Base-by-base conservation (phyloP, 2,797 vertebrate genomes). In the Labeo calbasu region DNA sequence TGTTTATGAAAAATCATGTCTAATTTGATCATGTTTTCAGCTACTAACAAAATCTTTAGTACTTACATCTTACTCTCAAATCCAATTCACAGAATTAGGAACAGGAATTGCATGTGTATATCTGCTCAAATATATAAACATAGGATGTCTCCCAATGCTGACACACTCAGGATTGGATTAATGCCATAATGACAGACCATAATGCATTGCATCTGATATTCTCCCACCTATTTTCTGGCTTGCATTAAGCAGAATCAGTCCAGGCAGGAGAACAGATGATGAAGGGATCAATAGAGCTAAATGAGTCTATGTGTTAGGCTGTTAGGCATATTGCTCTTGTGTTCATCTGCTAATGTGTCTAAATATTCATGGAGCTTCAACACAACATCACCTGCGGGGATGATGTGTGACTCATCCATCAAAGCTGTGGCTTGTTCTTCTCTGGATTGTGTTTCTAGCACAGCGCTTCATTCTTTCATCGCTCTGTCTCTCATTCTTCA, bases 331-430 rank as follows among this genome's bases (percentile, higher is more conserved):
- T 80, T 40, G 36, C 66, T 78, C 53, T 78, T 88, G 88, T 86
- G 88, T 69, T 73, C 77, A 71, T 53, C 69, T 82, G 7, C 46
- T 81, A 81, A 89, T 88, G 88, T 81, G 86, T 80, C 88, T 90
- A 86, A 89, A 91, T 90, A 91, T 89, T 90, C 89, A 90, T 90
- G 80, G n/a, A 40, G 80, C 69, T 72, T 81, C 71, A 86, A 71
- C 68, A 70, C 43, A 80, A 72, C 61, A 83, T 82, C 83, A 87
- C 84, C 83, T 78, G 70, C n/a, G 14, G 50, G 40, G 72, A 53
- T 28, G 57, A 70, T 57, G n/a, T 46, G 36, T 63, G 63, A 89
- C 13, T 86, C 84, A 86, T 86, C 82, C 68, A 83, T 79, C 88
- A 85, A 79, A 77, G 7, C 46, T 76, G 51, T 51, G 32, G 77